These are phyloP conservation scores for Oncorhynchus mykiss DNA, from an alignment of 2,113 vertebrate genomes.

Conservation along the genomic window DNA sequence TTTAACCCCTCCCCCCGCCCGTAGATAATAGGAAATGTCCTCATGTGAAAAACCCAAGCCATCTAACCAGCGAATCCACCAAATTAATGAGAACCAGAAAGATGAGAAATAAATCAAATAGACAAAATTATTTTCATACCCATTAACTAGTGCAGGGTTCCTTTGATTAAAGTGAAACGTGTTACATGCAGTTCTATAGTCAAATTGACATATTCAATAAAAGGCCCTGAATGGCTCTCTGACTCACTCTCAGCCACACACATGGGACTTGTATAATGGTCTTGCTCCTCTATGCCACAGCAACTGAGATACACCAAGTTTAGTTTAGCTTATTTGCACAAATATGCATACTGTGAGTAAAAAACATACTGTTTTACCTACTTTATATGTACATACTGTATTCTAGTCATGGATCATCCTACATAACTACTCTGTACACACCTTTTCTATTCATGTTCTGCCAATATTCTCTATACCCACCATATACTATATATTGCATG, in stretches of 20 bases:
- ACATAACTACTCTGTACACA: too few species aligned
- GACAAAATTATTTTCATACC: constrained; percentile 44
- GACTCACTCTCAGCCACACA: constrained; percentile 6
- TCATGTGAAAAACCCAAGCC: constrained; percentile 42
- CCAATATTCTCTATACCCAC: too few species aligned
- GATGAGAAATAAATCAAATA: constrained; percentile 40
- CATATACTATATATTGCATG: too few species aligned
- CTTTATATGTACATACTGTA: too few species aligned
- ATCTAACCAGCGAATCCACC: constrained; percentile 47
- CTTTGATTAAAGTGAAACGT: background rate
- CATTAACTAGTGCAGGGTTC: constrained; percentile 29
- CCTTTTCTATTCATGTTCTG: too few species aligned
- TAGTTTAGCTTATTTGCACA: too few species aligned
- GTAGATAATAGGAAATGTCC: constrained; percentile 34
- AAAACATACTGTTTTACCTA: too few species aligned
- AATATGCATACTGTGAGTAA: too few species aligned
- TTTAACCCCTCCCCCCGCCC: constrained; percentile 12
- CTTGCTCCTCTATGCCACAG: background rate
- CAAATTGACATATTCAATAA: constrained; percentile 14
- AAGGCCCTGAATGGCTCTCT: constrained; percentile 22
- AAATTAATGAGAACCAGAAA: constrained; percentile 38
- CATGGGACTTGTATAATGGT: too few species aligned
- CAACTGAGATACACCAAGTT: background rate
- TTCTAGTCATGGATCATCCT: too few species aligned
- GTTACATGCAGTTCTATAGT: background rate